phyloP scores from a whole-genome alignment of 2,113 vertebrate species.

The Haplotaxodon microlepis region DNA sequence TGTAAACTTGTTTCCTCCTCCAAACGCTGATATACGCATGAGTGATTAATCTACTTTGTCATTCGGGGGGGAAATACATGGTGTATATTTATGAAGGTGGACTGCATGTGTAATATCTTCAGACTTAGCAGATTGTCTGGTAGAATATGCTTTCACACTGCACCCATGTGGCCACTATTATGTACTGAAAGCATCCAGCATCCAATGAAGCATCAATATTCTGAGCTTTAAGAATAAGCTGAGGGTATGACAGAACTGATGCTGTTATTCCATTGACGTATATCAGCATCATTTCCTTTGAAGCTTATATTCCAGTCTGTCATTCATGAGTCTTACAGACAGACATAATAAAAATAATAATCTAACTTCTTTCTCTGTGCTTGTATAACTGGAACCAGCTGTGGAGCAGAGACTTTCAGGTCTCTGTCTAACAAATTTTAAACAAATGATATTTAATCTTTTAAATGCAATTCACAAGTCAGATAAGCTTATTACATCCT shows the following conservation, averaged over 20 bases:
- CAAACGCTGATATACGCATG: not conserved
- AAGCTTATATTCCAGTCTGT: not conserved
- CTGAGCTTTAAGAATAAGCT: not conserved
- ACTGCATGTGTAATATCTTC: not conserved
- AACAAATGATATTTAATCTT: not conserved
- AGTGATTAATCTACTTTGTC: not conserved
- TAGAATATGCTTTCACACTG: conserved; percentile 28
- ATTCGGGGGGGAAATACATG: not conserved
- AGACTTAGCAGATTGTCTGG: not conserved
- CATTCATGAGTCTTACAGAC: not conserved
- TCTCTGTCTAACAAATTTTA: not conserved
- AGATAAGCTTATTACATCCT: not conserved
- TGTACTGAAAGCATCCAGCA: not conserved
- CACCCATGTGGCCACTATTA: conserved; percentile 38
- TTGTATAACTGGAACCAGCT: not conserved
- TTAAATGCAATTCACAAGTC: not conserved
- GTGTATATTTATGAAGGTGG: not conserved
- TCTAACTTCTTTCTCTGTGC: not conserved
- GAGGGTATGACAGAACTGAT: not conserved
- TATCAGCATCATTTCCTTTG: not conserved
- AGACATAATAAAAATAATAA: not conserved
- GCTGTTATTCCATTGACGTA: not conserved
- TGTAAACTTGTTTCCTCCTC: not conserved
- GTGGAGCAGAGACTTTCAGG: not conserved
- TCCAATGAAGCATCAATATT: not conserved